Percentiles rank a stretch among this genome's conserved stretches.
Evolutionary conservation across 2,888 invertebrate genomes (phyloP).

Genomic region (Zonitis immaculata): DNA sequence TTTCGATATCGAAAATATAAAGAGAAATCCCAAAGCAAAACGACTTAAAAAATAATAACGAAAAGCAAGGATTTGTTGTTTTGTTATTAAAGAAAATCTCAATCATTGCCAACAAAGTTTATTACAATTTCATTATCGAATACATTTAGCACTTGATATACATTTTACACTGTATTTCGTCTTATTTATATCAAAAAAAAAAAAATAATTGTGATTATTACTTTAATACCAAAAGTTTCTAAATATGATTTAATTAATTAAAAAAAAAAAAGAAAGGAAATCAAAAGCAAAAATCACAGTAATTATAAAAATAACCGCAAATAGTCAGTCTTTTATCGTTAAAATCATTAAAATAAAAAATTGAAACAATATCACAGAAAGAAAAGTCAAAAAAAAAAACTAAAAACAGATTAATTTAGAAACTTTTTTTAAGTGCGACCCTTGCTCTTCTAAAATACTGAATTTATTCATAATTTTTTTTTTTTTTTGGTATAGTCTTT

Average conservation of each 20-base stretch:
- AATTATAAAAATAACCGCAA: constrained; percentile 16
- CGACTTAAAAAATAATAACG: constrained; percentile 36
- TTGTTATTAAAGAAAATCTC: constrained; percentile 33
- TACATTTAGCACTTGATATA: constrained; percentile 29
- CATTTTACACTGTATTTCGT: constrained; percentile 24
- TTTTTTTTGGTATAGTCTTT: constrained; percentile 9
- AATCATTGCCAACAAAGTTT: constrained; percentile 30
- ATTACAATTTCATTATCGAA: constrained; percentile 29
- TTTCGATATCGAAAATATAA: constrained; percentile 6
- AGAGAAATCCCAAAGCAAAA: constrained; percentile 43
- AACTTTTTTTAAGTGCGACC: constrained; percentile 31
- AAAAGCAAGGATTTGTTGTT: constrained; percentile 36
- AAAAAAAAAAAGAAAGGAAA: constrained; percentile 11
- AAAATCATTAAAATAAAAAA: constrained; percentile 20
- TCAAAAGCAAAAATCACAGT: constrained; percentile 17
- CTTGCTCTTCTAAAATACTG: constrained; percentile 28
- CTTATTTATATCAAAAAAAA: constrained; percentile 9
- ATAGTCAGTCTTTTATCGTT: constrained; percentile 26
- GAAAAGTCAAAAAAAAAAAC: constrained; percentile 20
- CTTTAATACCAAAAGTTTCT: constrained; percentile 27
- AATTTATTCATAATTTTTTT: constrained; percentile 14
- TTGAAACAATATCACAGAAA: constrained; percentile 32
- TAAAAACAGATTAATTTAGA: constrained; percentile 26
- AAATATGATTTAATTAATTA: constrained; percentile 12
- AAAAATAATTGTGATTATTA: not conserved